These are phyloP conservation scores for Notarius lentiginosus DNA, from an alignment of 2,113 vertebrate genomes.

Conservation along the genomic window DNA sequence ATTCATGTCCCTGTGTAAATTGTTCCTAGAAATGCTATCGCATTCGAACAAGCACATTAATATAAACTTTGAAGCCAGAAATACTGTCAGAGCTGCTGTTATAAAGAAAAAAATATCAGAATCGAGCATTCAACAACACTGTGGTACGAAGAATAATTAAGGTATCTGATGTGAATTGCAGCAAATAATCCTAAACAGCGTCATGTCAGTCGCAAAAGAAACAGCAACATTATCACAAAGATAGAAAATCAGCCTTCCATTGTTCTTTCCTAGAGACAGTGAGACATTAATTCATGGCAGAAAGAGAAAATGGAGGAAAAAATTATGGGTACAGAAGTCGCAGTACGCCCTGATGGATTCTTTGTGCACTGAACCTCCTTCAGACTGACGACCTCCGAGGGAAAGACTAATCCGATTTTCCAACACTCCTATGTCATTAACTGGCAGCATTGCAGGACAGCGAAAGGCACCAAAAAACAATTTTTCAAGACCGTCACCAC, in stretches of 20 bases:
- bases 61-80: background rate
- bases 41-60: background rate
- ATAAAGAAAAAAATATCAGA: background rate
- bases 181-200: slow-evolving; percentile 15
- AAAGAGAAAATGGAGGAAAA: slow-evolving; percentile 13
- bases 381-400: slow-evolving; percentile 54
- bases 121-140: background rate
- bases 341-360: slow-evolving; percentile 50
- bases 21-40: background rate
- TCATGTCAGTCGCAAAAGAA: slow-evolving; percentile 5
- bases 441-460: slow-evolving; percentile 39
- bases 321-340: slow-evolving; percentile 36
- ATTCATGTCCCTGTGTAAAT: background rate
- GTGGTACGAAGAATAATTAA: background rate
- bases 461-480: slow-evolving; percentile 41
- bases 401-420: slow-evolving; percentile 49
- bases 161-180: background rate
- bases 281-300: slow-evolving; percentile 34
- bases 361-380: slow-evolving; percentile 58
- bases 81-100: background rate
- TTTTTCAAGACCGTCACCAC: slow-evolving; percentile 34
- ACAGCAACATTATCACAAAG: slow-evolving; percentile 15
- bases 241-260: background rate
- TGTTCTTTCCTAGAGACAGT: slow-evolving; percentile 14
- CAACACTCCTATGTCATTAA: slow-evolving; percentile 49